Percentiles rank a stretch among this genome's conserved stretches.
These are phyloP conservation scores for Phortica variegata DNA, from an alignment of 1,140 invertebrate genomes.

Conservation along the genomic window DNA sequence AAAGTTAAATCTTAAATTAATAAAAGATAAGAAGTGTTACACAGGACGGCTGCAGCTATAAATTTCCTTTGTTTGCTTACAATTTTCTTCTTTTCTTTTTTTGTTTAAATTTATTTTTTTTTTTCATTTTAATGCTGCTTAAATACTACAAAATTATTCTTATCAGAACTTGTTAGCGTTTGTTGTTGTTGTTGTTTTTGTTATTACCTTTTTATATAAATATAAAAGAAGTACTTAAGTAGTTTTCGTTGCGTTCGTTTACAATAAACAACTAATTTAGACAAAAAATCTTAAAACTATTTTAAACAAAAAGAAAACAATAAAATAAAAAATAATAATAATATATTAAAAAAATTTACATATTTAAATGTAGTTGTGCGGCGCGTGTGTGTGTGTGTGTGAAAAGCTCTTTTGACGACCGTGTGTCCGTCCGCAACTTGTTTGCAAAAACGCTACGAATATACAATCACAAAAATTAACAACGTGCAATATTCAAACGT, in stretches of 20 bases:
- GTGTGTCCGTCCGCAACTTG: constrained; percentile 6
- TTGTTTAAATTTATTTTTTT: constrained; percentile 1
- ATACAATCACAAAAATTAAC: constrained; percentile 57
- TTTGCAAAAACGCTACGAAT: constrained; percentile 28
- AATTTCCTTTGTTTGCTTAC: constrained; percentile 1
- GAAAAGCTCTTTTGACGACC: constrained; percentile 2
- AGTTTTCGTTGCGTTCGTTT: constrained; percentile 27
- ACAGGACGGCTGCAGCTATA: constrained; percentile 3
- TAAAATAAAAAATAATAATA: constrained; percentile 10
- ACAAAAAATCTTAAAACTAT: constrained; percentile 27
- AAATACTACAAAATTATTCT: constrained; percentile 9
- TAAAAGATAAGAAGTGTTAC: constrained; percentile 7
- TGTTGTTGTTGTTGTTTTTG: not conserved
- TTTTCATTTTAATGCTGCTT: constrained; percentile 4
- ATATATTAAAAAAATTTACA: constrained; percentile 14
- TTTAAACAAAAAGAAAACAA: constrained; percentile 17
- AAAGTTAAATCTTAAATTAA: constrained; percentile 1
- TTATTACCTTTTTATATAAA: constrained; percentile 8
- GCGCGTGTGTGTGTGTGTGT: not conserved
- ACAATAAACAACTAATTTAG: constrained; percentile 43
- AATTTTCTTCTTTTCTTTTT: constrained; percentile 1
- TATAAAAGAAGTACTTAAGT: constrained; percentile 16
- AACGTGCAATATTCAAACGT: constrained; percentile 52
- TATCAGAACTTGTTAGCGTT: not conserved
- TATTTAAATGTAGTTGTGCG: not conserved